Base-by-base conservation (phyloP, 2,888 invertebrate species). In the Lampropteryx suffumata region DNA sequence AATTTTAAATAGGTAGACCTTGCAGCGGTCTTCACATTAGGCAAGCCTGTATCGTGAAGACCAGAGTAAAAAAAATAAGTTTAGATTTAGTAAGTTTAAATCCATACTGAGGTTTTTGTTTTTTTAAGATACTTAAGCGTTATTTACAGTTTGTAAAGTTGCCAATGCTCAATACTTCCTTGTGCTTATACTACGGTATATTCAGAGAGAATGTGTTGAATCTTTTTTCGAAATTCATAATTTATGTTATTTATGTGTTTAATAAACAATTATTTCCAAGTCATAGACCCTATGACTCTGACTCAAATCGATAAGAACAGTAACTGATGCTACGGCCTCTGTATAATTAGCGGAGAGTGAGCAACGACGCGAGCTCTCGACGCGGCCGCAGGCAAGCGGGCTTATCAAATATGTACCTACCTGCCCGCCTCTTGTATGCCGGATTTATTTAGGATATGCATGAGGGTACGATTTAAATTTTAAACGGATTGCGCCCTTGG, bases 391-490 rank as follows among this genome's bases (percentile, higher is more conserved):
- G 71, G 76, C 79, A 67, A 53, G 68, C 67, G 69, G 71, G 86
- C 85, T 88, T 88, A 90, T 90, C 87, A 89, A 89, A 90, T 89
- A 90, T 90, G 90, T 90, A 90, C 83, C 81, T 83, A 76, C 78
- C 82, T 82, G 73, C 79, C 80, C 75, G 77, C 76, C 78, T 78
- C 80, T 79, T 76, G 80, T 80, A 76, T 80, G 76, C 79, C 79
- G 86, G 89, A 89, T 89, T 89, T 90, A 87, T 89, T 90, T 89
- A 87, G 89, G 88, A 84, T 90, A 89, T 90, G 90, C 87, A 89
- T 89, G 90, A 89, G 87, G 88, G 86, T 88, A 79, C 81, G 79
- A 84, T 89, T 89, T 88, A 90, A 90, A 90, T 89, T 90, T 90
- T 89, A 88, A 90, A 89, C 85, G 89, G 87, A 89, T 88, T 87